A percentile compares a stretch with the other conserved stretches of the same genome.
Conservation (phyloP, 1,140 invertebrate species). For the Doryteuthis pealeii region DNA sequence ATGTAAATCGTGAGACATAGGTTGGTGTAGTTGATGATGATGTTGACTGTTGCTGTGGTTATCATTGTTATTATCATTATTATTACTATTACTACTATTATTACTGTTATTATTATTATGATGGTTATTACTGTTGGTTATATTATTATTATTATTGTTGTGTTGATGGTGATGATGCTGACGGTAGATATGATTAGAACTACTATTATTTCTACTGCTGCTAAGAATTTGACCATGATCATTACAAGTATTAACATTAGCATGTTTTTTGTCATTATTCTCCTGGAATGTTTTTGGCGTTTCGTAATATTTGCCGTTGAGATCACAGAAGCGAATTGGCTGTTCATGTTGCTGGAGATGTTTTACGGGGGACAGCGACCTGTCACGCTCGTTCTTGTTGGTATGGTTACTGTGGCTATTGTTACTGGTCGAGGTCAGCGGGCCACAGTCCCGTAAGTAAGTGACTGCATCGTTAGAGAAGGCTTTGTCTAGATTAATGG, state of each 20-base stretch:
- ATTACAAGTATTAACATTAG: neutral
- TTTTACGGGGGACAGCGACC: too few species aligned
- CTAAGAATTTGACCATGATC: neutral
- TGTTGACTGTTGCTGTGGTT: slow-evolving; percentile 18
- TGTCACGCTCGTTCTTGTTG: too few species aligned
- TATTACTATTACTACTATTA: slow-evolving; percentile 29
- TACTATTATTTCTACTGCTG: neutral
- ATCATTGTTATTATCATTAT: slow-evolving; percentile 34
- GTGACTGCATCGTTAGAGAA: neutral
- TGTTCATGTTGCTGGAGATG: too few species aligned
- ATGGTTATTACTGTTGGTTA: slow-evolving; percentile 30
- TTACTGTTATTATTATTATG: slow-evolving; percentile 43
- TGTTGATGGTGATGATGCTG: slow-evolving; percentile 41
- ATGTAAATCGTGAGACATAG: neutral
- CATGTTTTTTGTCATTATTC: too few species aligned
- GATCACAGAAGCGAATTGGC: neutral
- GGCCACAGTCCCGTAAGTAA: neutral
- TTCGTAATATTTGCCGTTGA: neutral
- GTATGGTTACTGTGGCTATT: neutral
- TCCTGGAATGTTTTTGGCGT: neutral
- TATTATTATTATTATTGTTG: slow-evolving; percentile 41
- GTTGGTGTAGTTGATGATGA: neutral
- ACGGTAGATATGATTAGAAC: neutral
- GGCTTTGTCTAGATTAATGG: neutral
- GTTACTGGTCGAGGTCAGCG: neutral